Base-by-base conservation (phyloP, 2,797 vertebrate species). In the Pangasius krempfi region DNA sequence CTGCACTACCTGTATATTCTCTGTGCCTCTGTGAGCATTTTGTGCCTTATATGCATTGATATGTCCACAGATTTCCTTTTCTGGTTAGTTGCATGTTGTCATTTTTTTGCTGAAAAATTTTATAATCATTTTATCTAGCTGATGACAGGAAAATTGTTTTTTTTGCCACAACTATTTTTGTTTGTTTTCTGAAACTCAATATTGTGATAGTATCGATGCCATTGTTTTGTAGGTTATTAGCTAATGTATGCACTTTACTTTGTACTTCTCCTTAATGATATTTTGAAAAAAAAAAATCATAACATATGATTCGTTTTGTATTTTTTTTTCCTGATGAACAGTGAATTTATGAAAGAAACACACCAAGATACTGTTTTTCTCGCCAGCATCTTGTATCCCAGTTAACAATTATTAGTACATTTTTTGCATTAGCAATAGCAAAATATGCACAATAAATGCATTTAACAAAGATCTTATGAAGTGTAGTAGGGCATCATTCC, bases 201-300 rank as follows among this genome's bases (percentile, higher is more conserved):
- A 84, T 78, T 66, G 16, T 58, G 12, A 73, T 84, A 88, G 60
- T 25, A 70, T 33, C 54, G 40, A 70, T 68, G 85, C 73, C 75
- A 87, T 82, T 85, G 85, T 90, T 84, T 87, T 85, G 64, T 87
- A 84, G 89, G n/a, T 91, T 89, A 89, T 86, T 91, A 84, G 88
- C 91, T 91, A 93, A 93, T 94, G 92, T 94, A 93, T 92, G 93
- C 91, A 91, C 90, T 92, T 93, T 92, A 90, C 88, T 87, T 92
- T 90, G 86, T 89, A 89, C 86, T 88, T 85, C 89, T 86, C 84
- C 68, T 66, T 90, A 72, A 70, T 84, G 87, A 88, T 20, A 87
- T 89, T 27, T 89, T n/a, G 70, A 72, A 18, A 86, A 84, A 89
- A 76, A 86, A 84, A 89, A 81, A 76, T 82, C 33, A 75, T 52